phyloP scores from a whole-genome alignment of 2,797 vertebrate species.

The Fringilla coelebs region DNA sequence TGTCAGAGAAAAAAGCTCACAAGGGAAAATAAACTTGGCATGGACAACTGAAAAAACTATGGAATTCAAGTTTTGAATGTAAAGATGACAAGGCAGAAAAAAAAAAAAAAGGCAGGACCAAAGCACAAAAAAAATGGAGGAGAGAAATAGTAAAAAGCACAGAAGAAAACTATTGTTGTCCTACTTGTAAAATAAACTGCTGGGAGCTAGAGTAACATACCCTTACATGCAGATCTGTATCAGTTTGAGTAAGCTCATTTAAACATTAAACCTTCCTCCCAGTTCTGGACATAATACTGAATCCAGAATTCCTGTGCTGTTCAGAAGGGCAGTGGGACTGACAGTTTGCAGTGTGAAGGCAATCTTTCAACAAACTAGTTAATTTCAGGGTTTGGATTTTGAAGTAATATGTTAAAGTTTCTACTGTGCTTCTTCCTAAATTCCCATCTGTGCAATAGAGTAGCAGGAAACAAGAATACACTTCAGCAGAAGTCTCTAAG shows the following conservation, averaged over 20 bases:
- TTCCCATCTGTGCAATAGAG: background rate
- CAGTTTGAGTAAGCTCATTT: background rate
- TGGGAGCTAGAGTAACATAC: background rate
- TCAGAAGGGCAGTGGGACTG: background rate
- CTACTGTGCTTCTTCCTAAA: background rate
- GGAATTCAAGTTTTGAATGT: background rate
- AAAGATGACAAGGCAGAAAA: background rate
- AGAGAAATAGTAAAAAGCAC: background rate
- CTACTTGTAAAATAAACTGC: background rate
- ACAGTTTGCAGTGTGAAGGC: background rate
- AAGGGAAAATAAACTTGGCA: background rate
- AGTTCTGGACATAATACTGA: background rate
- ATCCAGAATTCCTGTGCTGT: background rate
- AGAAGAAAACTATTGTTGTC: background rate
- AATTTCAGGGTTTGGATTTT: background rate
- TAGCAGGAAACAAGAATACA: background rate
- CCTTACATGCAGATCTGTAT: background rate
- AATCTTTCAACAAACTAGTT: background rate
- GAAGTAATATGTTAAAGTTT: background rate
- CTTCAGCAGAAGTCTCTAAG: background rate
- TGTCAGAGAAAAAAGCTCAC: background rate
- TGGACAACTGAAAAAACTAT: background rate
- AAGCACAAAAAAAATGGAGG: background rate
- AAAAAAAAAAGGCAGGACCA: background rate
- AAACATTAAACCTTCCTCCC: background rate